Percentiles rank a stretch among this genome's conserved stretches.
phyloP scores from a whole-genome alignment of 1,140 invertebrate species.

The Eufriesea mexicana region DNA sequence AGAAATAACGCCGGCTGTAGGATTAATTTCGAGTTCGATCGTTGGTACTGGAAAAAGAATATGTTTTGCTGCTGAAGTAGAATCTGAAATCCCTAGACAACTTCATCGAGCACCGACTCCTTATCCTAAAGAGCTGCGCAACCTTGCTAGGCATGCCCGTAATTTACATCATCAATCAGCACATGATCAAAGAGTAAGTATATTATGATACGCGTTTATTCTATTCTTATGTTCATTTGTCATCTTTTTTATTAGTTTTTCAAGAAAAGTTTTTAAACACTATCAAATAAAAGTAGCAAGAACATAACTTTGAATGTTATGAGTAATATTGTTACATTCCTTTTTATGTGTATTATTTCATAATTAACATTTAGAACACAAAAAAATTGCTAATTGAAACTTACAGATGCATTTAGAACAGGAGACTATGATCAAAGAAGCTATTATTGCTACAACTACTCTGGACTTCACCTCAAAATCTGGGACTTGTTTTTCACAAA shows the following conservation, averaged over 20 bases:
- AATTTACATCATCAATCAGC: slow-evolving; percentile 80
- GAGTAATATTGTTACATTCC: neutral
- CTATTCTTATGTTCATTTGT: neutral
- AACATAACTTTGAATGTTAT: neutral
- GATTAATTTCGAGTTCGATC: slow-evolving; percentile 76
- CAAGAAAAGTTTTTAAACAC: neutral
- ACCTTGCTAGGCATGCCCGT: slow-evolving; percentile 90
- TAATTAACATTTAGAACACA: slow-evolving; percentile 13
- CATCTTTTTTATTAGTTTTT: neutral
- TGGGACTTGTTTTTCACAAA: slow-evolving; percentile 67
- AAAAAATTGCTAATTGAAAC: slow-evolving; percentile 42
- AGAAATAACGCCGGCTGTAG: slow-evolving; percentile 76
- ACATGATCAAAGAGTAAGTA: slow-evolving; percentile 77
- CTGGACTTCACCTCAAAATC: slow-evolving; percentile 68
- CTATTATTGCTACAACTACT: slow-evolving; percentile 72
- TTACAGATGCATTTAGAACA: slow-evolving; percentile 71
- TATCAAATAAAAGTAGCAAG: neutral
- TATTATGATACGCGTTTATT: neutral
- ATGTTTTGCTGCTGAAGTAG: slow-evolving; percentile 87
- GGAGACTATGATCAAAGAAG: slow-evolving; percentile 77
- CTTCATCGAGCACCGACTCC: slow-evolving; percentile 93
- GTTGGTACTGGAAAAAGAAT: slow-evolving; percentile 83
- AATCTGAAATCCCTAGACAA: slow-evolving; percentile 83
- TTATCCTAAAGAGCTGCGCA: slow-evolving; percentile 95
- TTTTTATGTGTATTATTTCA: neutral